Evolutionary conservation across 2,113 vertebrate genomes (phyloP).

Genomic region (Nicator chloris): DNA sequence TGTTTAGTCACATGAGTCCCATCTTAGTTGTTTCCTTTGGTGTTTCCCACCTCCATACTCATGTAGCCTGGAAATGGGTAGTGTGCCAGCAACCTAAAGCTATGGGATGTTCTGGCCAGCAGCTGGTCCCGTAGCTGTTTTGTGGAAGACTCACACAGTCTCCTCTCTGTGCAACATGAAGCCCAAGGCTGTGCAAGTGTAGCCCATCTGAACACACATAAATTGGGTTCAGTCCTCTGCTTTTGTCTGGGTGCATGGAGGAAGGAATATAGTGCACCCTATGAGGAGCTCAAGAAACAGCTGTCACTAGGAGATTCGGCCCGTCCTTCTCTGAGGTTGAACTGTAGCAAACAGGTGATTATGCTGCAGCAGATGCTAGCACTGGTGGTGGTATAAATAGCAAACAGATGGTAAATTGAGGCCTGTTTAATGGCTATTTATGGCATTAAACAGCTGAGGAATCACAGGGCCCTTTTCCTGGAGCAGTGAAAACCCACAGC

Average conservation of each 20-base stretch:
- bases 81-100: background rate
- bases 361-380: background rate
- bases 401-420: background rate
- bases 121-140: background rate
- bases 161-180: background rate
- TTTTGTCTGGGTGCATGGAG: background rate
- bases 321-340: background rate
- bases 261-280: background rate
- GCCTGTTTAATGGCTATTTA: background rate
- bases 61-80: background rate
- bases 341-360: background rate
- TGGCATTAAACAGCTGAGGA: background rate
- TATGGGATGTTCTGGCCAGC: background rate
- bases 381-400: background rate
- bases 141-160: background rate
- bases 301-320: background rate
- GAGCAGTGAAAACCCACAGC: background rate
- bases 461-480: background rate
- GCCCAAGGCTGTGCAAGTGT: background rate
- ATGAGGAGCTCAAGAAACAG: background rate
- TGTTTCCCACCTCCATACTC: background rate
- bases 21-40: background rate
- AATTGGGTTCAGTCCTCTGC: background rate
- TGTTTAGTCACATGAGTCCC: background rate
- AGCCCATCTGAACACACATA: background rate